These are phyloP conservation scores for Nineta flava DNA, from an alignment of 2,888 invertebrate genomes.

Conservation along the genomic window DNA sequence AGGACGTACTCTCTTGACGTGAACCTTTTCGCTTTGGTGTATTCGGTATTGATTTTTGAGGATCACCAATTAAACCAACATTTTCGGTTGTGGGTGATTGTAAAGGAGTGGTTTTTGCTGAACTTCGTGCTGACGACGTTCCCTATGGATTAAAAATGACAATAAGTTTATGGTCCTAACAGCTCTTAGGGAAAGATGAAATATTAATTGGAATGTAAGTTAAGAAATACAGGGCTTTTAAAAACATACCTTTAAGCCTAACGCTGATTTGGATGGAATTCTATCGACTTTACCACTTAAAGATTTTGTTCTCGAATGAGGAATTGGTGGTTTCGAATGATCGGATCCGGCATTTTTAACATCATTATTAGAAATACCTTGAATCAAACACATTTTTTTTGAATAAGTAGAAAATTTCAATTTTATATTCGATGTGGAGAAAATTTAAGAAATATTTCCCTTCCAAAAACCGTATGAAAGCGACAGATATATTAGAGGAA, in stretches of 20 bases:
- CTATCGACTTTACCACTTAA: conserved; percentile 15
- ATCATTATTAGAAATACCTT: conserved; percentile 6
- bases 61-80: neutral
- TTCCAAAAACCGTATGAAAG: neutral
- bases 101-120: conserved; percentile 5
- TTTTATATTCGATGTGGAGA: too few species aligned
- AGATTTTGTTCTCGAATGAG: conserved; percentile 28
- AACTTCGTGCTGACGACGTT: conserved; percentile 2
- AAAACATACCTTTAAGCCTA: conserved; percentile 3
- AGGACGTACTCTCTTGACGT: neutral
- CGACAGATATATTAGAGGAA: too few species aligned
- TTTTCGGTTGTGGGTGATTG: conserved; percentile 5
- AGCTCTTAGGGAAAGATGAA: too few species aligned
- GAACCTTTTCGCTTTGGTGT: conserved; percentile 3
- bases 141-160: neutral
- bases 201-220: too few species aligned
- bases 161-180: too few species aligned
- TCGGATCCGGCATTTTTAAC: conserved; percentile 19
- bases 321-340: conserved; percentile 33
- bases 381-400: neutral
- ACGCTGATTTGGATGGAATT: neutral
- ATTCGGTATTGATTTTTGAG: conserved; percentile 1
- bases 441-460: too few species aligned
- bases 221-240: too few species aligned
- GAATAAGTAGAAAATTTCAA: too few species aligned